These are phyloP conservation scores for Xiphophorus hellerii DNA, from an alignment of 2,113 vertebrate genomes.

Conservation along the genomic window DNA sequence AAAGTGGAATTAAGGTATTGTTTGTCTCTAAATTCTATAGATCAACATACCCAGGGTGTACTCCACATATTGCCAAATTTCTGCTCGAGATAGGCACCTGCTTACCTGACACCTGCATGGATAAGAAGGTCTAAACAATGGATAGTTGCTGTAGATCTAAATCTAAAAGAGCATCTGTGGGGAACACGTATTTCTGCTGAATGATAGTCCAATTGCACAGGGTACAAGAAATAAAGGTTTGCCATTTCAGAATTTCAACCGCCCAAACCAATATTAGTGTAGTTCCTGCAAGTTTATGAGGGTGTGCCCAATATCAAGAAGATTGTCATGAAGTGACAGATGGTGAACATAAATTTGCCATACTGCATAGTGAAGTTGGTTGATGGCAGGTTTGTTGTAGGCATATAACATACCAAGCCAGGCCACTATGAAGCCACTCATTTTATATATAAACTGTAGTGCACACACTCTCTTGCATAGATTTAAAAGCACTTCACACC, in stretches of 20 bases:
- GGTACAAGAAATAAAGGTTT: neutral
- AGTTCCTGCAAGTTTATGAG: neutral
- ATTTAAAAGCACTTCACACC: slow-evolving; percentile 60
- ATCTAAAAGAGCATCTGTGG: neutral
- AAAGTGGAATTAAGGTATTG: too few relatives aligned
- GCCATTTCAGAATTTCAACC: neutral
- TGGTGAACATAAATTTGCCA: too few relatives aligned
- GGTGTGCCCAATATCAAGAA: too few relatives aligned
- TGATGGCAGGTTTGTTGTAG: neutral
- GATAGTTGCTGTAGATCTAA: neutral
- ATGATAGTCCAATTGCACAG: neutral
- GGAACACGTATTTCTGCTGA: neutral
- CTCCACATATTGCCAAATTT: too few relatives aligned
- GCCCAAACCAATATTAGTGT: neutral
- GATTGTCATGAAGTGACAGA: too few relatives aligned
- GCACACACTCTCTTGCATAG: slow-evolving; percentile 31
- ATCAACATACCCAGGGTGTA: too few relatives aligned
- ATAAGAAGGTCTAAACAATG: neutral
- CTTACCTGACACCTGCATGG: too few relatives aligned
- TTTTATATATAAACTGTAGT: slow-evolving; percentile 43
- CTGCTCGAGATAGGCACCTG: too few relatives aligned
- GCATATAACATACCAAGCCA: neutral
- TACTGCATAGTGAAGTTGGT: too few relatives aligned
- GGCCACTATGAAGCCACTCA: slow-evolving; percentile 51
- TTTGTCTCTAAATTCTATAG: too few relatives aligned